These are phyloP conservation scores for Drosophila greeni DNA, from an alignment of 2,888 invertebrate species.

Conservation along the genomic window DNA sequence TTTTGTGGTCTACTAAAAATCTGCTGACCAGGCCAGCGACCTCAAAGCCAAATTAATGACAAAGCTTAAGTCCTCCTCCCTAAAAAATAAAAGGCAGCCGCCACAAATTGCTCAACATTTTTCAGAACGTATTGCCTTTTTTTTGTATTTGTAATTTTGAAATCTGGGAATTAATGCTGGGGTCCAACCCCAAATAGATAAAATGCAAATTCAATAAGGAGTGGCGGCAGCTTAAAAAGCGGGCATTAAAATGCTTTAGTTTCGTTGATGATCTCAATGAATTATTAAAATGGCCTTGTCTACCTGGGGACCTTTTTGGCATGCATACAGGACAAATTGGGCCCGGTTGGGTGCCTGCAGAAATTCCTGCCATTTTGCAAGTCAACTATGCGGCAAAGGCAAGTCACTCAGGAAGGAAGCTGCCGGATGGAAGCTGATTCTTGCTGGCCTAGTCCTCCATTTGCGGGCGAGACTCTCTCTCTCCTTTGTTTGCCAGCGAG, in stretches of 20 bases:
- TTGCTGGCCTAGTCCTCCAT: conserved; percentile 36
- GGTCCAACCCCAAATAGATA: conserved; percentile 26
- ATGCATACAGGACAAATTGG: conserved; percentile 66
- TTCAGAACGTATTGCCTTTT: conserved; percentile 21
- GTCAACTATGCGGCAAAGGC: conserved; percentile 58
- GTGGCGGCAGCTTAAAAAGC: conserved; percentile 4
- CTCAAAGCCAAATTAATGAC: conserved; percentile 63
- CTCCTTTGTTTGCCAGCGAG: conserved; percentile 34
- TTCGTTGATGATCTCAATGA: conserved; percentile 44
- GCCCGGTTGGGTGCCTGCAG: conserved; percentile 50
- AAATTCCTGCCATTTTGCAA: conserved; percentile 67
- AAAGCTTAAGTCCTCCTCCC: conserved; percentile 49
- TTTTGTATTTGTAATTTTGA: conserved; percentile 15
- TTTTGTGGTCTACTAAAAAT: conserved; percentile 52
- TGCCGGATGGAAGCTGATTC: conserved; percentile 44
- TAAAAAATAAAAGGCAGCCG: background rate
- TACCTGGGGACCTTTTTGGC: conserved; percentile 16
- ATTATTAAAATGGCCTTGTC: conserved; percentile 61
- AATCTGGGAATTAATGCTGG: conserved; percentile 58
- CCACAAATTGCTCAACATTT: conserved; percentile 52
- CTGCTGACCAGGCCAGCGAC: conserved; percentile 60
- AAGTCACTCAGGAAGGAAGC: conserved; percentile 31
- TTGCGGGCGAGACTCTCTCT: conserved; percentile 2
- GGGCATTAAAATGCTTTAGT: conserved; percentile 28
- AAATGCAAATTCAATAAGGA: conserved; percentile 62